Percentiles rank a stretch among this genome's conserved stretches.
Evolutionary conservation across 2,113 vertebrate genomes (phyloP).

Genomic region (Calyptomena viridis): DNA sequence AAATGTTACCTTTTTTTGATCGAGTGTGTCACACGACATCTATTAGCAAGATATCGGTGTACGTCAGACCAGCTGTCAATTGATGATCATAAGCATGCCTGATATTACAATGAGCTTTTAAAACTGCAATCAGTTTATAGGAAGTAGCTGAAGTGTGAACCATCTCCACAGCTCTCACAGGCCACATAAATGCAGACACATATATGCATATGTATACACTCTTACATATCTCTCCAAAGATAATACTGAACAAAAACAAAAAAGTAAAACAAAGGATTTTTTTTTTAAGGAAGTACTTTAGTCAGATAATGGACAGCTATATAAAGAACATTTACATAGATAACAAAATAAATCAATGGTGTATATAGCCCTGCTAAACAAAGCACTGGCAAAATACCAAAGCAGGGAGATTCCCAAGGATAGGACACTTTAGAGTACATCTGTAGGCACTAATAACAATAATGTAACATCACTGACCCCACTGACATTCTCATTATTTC

Average conservation of each 20-base stretch:
- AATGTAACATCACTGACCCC: background rate
- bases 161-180: background rate
- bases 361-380: background rate
- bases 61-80: background rate
- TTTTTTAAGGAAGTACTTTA: background rate
- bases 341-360: background rate
- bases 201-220: accelerated
- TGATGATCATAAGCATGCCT: background rate
- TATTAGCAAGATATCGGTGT: background rate
- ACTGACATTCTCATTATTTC: background rate
- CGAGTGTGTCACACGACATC: background rate
- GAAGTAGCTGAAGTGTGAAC: background rate
- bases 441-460: background rate
- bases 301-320: background rate
- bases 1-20: background rate
- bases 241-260: background rate
- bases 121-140: background rate
- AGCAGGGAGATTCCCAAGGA: background rate
- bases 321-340: background rate
- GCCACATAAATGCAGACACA: background rate
- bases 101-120: background rate
- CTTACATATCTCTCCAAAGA: background rate
- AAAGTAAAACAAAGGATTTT: background rate
- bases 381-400: background rate
- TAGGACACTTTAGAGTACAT: background rate